Percentiles rank a stretch among this genome's conserved stretches.
phyloP scores from a whole-genome alignment of 2,113 vertebrate genomes.

The Chaetodon auriga region DNA sequence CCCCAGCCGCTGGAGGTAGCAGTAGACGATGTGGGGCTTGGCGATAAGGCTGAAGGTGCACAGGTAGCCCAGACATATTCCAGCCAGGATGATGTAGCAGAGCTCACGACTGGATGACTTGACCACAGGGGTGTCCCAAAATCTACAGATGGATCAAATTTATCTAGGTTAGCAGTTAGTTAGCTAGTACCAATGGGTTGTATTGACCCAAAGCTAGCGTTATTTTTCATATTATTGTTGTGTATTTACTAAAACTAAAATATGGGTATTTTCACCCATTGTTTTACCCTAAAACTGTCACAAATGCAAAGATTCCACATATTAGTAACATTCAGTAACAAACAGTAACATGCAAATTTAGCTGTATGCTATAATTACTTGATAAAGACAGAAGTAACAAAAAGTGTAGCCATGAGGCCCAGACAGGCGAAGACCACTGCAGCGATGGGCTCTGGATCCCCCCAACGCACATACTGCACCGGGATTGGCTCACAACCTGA shows the following conservation, averaged over 20 bases:
- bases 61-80: conserved; percentile 95
- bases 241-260: too few species aligned
- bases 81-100: conserved; percentile 97
- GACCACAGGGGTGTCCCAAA: conserved; percentile 97
- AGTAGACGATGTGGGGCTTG: conserved; percentile 94
- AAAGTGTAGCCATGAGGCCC: conserved; percentile 93
- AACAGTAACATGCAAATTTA: neutral
- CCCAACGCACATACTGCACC: conserved; percentile 96
- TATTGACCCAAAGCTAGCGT: too few species aligned
- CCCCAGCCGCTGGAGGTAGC: conserved; percentile 95
- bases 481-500: conserved; percentile 95
- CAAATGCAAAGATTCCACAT: neutral
- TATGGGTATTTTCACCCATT: too few species aligned
- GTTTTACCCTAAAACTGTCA: neutral
- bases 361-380: conserved; percentile 67
- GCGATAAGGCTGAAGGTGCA: conserved; percentile 98
- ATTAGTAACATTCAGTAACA: neutral
- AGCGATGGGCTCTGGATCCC: conserved; percentile 96
- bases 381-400: conserved; percentile 95
- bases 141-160: conserved; percentile 74
- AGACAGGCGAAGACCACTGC: conserved; percentile 96
- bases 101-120: conserved; percentile 98
- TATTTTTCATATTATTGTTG: too few species aligned
- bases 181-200: too few species aligned
- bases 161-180: neutral